Conservation (phyloP, 2,888 invertebrate genomes). For the Drosophila paracracens region DNA sequence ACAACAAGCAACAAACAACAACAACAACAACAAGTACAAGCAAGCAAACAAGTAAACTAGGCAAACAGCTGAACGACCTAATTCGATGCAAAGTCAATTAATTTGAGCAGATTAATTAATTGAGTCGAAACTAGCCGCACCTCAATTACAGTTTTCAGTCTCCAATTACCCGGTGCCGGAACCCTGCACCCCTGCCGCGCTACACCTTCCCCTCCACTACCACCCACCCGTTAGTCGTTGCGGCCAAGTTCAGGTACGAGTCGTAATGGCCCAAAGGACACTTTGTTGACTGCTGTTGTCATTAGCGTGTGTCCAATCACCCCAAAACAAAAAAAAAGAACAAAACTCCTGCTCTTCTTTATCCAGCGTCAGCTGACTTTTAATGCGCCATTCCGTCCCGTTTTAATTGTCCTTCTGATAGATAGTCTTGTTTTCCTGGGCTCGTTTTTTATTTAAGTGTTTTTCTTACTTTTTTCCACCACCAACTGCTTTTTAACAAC, state of each 20-base stretch:
- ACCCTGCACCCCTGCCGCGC: not conserved
- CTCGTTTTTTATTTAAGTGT: conserved; percentile 14
- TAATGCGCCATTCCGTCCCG: conserved; percentile 61
- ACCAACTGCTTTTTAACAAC: conserved; percentile 35
- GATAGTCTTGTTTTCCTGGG: conserved; percentile 40
- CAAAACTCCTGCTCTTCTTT: conserved; percentile 17
- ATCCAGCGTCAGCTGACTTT: conserved; percentile 54
- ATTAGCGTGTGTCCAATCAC: conserved; percentile 68
- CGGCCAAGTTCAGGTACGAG: conserved; percentile 69
- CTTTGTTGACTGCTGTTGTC: conserved; percentile 68
- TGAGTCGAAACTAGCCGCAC: conserved; percentile 70
- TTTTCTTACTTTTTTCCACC: conserved; percentile 9
- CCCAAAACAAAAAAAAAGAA: conserved; percentile 23
- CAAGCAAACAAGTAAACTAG: conserved; percentile 11
- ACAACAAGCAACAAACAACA: conserved; percentile 8
- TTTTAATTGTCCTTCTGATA: conserved; percentile 72
- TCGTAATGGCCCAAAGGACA: conserved; percentile 39
- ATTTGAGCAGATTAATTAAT: conserved; percentile 77
- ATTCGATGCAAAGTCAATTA: conserved; percentile 77
- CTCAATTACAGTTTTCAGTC: conserved; percentile 56
- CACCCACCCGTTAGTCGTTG: not conserved
- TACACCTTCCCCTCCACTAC: not conserved
- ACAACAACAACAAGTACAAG: not conserved
- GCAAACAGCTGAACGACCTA: conserved; percentile 71
- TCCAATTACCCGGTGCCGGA: conserved; percentile 50